Evolutionary conservation across 2,888 invertebrate species (phyloP).

Genomic region (Lagria hirta): DNA sequence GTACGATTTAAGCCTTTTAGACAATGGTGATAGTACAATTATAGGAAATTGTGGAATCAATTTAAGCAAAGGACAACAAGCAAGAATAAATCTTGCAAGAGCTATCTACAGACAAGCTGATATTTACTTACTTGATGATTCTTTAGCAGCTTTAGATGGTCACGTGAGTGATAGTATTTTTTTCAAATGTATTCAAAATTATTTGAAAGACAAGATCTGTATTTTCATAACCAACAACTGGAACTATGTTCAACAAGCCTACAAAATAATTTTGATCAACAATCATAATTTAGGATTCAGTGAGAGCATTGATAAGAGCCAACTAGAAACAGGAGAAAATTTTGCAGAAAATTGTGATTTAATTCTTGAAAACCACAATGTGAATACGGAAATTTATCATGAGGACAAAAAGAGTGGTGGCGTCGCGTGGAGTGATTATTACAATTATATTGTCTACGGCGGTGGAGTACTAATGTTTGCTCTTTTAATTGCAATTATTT

Average conservation of each 20-base stretch:
- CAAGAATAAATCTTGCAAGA: conserved; percentile 44
- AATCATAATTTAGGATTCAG: conserved; percentile 5
- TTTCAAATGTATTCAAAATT: conserved; percentile 39
- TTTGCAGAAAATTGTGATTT: background rate
- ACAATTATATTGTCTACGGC: conserved; percentile 13
- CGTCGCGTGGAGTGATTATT: conserved; percentile 8
- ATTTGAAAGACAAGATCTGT: conserved; percentile 41
- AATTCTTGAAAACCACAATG: background rate
- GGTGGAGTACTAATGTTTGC: conserved; percentile 9
- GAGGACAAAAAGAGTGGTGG: conserved; percentile 16
- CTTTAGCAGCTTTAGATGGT: conserved; percentile 40
- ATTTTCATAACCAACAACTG: conserved; percentile 43
- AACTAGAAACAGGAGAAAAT: too few species aligned
- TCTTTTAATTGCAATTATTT: conserved; percentile 5
- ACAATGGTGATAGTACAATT: conserved; percentile 54
- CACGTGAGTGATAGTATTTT: conserved; percentile 40
- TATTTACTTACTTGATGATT: conserved; percentile 45
- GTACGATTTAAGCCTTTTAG: conserved; percentile 55
- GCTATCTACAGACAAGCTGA: conserved; percentile 43
- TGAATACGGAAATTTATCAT: conserved; percentile 4
- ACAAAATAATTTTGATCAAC: conserved; percentile 54
- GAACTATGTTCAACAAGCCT: conserved; percentile 39
- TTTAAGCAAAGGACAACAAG: conserved; percentile 62
- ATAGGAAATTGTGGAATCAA: conserved; percentile 66
- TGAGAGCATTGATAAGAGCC: background rate